These are phyloP conservation scores for Brachionus rotundiformis DNA, from an alignment of 1,140 invertebrate genomes.

Conservation along the genomic window DNA sequence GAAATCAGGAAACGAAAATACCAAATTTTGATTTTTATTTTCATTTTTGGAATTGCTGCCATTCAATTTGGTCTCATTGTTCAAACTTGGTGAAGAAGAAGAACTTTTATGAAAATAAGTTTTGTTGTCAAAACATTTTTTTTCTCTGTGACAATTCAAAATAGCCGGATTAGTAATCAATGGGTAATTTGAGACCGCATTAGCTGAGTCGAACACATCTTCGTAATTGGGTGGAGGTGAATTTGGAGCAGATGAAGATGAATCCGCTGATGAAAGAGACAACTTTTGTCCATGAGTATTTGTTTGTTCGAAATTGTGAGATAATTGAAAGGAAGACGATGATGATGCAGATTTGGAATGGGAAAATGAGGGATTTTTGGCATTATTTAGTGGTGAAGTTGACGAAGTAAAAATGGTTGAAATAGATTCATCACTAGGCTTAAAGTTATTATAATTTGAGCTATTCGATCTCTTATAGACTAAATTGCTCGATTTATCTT, in stretches of 20 bases:
- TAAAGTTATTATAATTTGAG: slow-evolving; percentile 15
- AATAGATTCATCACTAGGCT: slow-evolving; percentile 23
- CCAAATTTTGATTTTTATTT: slow-evolving; percentile 20
- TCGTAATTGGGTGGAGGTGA: slow-evolving; percentile 48
- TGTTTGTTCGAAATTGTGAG: background rate
- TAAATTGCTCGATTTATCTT: background rate
- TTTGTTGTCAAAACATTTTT: slow-evolving; percentile 47
- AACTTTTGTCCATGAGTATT: slow-evolving; percentile 12
- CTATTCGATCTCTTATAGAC: slow-evolving; percentile 34
- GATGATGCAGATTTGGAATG: slow-evolving; percentile 41
- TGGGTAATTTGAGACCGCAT: background rate
- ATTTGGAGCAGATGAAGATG: slow-evolving; percentile 40
- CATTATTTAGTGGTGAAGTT: background rate
- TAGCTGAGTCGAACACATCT: slow-evolving; percentile 18
- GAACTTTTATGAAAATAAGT: slow-evolving; percentile 51
- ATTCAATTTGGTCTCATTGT: background rate
- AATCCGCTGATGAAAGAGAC: slow-evolving; percentile 24
- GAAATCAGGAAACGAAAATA: slow-evolving; percentile 31
- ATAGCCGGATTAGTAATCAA: slow-evolving; percentile 16
- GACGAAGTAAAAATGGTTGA: slow-evolving; percentile 12
- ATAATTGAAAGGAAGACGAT: background rate
- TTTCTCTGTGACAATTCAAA: background rate
- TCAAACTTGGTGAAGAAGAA: background rate
- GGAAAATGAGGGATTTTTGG: background rate
- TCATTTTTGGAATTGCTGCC: background rate